Evolutionary conservation across 1,140 invertebrate genomes (phyloP), one percentile per base, ranked within the genome.

Genomic region (Bombus confusus): DNA sequence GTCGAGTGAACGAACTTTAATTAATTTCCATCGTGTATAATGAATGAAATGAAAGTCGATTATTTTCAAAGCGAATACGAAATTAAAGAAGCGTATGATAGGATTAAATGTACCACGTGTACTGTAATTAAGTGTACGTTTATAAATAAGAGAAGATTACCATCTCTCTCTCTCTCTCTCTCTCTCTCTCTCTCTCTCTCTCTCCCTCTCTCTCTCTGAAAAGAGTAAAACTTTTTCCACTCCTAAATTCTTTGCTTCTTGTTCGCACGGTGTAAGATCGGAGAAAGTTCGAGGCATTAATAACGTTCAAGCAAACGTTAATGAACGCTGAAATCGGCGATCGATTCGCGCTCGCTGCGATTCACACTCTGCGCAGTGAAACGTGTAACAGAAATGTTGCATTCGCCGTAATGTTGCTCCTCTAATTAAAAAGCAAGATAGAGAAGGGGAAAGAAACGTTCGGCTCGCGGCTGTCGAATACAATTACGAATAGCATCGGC

Each of bases 401-500:
- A 22, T 43, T 12, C 47, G 18, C 12, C 37, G 28, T 22, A n/a
- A 71, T 47, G 47, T 52, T n/a, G n/a, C 10, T 9, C 15, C 9
- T 37, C 52, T 71, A 59, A 69, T 69, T 52, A 57, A 47, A 37
- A 39, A 34, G 37, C 52, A 28, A 25, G 31, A 34, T 9, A 13
- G 37, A 47, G 13, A 52, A 47, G 18, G 5, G 15, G 31, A 66
- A 34, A 34, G 15, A 34, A 34, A n/a, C 3, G 59, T n/a, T 18
- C 2, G 64, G 31, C 15, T 34, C 64, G 15, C 28, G 41, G 18
- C 57, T 73, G 57, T 81, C 88, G 80, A 43, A 80, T 73, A 69
- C 86, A 89, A 90, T 83, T 87, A 87, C 83, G 71, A 66, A 80
- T 88, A 52, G 66, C 88, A 87, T 3, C 77, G 84, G 41, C 39